Evolutionary conservation across 2,797 vertebrate species (phyloP).

Genomic region (Pogoniulus pusillus): DNA sequence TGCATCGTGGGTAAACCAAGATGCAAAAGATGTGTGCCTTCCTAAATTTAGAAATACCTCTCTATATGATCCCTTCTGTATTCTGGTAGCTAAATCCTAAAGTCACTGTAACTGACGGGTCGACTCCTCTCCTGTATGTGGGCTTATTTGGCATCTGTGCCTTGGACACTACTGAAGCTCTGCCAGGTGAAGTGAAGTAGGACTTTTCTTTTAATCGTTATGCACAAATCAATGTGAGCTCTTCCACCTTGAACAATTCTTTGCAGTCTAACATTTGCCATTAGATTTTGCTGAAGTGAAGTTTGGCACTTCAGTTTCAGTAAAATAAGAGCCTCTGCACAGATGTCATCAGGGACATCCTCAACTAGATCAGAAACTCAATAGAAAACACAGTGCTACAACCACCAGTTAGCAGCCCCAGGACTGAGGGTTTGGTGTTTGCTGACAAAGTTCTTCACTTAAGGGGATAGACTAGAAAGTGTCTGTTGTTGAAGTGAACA

Average conservation of each 20-base stretch:
- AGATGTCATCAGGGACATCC: background rate
- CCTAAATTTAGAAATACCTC: background rate
- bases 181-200: background rate
- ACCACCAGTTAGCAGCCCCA: background rate
- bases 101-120: rapidly evolving
- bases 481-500: background rate
- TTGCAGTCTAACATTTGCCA: background rate
- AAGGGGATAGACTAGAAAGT: background rate
- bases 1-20: background rate
- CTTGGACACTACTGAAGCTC: background rate
- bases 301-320: background rate
- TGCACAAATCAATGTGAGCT: background rate
- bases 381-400: background rate
- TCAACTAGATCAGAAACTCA: too few species aligned
- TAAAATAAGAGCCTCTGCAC: background rate
- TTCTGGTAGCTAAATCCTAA: background rate
- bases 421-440: background rate
- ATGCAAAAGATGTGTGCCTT: background rate
- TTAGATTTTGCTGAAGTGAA: background rate
- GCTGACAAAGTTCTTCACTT: background rate
- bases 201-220: background rate
- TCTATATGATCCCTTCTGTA: background rate
- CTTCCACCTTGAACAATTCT: background rate
- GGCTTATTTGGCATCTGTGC: background rate
- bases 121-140: background rate